Base-by-base conservation (phyloP, 2,888 invertebrate genomes). In the Nasonia oneida region DNA sequence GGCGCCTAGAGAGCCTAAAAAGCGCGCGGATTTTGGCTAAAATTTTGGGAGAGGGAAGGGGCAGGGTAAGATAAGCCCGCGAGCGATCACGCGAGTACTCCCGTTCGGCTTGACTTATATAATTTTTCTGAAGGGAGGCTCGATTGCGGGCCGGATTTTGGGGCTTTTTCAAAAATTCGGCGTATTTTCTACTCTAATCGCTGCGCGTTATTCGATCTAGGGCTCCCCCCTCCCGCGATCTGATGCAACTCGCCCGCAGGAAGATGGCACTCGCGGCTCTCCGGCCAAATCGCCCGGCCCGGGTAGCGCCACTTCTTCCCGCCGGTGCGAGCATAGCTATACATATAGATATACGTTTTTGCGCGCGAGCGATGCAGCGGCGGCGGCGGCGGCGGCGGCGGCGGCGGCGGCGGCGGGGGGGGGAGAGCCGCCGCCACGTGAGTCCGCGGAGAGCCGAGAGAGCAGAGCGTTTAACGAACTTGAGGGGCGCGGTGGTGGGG, bases 151-250 rank as follows among this genome's bases (percentile, higher is more conserved):
- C 0, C 0, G 8, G 53, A 57, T 84, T 84, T n/a, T 71, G 0
- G 14, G 23, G 15, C 6, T 42, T 84, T 84, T 78, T 53, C 39
- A 85, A 85, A 77, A 73, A 73, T 77, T 74, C 64, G 1, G 2
- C 15, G 42, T 47, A 77, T 85, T 85, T 67, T 0, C 29, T 3
- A 29, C 33, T 29, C 23, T 23, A 23, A 23, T 23, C 23, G 23
- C 23, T 23, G 23, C 23, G 23, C 23, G 23, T 23, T 23, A 23
- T 23, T 23, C 23, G 23, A 23, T 23, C 23, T 23, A 23, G 23
- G 23, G 23, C 23, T 23, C 23, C 23, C 23, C 23, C 23, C 23
- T 23, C 23, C 23, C 23, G 23, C 23, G 23, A 23, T 23, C 23
- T 23, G 23, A 23, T 23, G 23, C 23, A 23, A 23, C 23, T 23